Evolutionary conservation across 2,113 vertebrate species (phyloP).

Genomic region (Xiphorhynchus elegans): DNA sequence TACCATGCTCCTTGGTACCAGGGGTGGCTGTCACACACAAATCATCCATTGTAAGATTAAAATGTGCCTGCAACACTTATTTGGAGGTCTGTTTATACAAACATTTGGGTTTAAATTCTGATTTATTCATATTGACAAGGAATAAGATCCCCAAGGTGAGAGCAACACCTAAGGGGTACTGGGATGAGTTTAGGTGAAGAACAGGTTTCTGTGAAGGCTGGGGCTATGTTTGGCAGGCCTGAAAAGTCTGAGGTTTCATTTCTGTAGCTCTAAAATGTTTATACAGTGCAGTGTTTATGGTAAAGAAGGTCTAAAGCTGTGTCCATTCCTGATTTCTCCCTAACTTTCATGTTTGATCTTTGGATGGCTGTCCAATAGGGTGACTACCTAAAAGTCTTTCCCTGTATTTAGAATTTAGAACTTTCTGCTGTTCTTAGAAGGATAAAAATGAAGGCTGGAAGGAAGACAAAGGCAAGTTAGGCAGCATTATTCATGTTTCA

Average conservation of each 20-base stretch:
- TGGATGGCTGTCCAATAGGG: not conserved
- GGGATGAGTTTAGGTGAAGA: not conserved
- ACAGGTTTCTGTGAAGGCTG: not conserved
- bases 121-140: not conserved
- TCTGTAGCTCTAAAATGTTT: not conserved
- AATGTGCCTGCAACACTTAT: not conserved
- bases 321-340: not conserved
- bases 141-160: not conserved
- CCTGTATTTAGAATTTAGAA: not conserved
- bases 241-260: not conserved
- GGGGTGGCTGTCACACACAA: not conserved
- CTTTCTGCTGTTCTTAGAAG: not conserved
- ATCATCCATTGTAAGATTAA: not conserved
- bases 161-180: not conserved
- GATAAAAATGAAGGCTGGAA: not conserved
- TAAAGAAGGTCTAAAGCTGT: not conserved
- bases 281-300: not conserved
- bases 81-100: not conserved
- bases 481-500: not conserved
- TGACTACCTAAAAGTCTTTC: not conserved
- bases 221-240: not conserved
- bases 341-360: not conserved
- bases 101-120: not conserved
- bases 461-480: not conserved
- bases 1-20: not conserved